Evolutionary conservation across 2,888 invertebrate species (phyloP).

Genomic region (Tinea semifulvella): DNA sequence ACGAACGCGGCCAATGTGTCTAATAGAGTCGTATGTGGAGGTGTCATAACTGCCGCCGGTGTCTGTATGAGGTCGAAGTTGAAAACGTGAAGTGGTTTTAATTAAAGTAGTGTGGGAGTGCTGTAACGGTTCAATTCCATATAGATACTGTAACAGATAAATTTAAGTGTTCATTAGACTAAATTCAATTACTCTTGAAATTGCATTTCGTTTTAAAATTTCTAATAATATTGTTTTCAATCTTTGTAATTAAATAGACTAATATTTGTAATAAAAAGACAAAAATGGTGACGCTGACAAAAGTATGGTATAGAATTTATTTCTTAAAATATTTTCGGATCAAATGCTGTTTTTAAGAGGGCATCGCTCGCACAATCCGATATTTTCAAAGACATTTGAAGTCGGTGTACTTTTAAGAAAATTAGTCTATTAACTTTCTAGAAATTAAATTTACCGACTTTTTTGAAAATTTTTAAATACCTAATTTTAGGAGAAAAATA

Average conservation of each 20-base stretch:
- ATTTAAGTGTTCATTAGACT: constrained; percentile 62
- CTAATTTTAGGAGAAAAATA: no score
- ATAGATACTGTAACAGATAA: constrained; percentile 35
- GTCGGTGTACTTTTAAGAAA: no score
- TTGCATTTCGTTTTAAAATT: constrained; percentile 36
- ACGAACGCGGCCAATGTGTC: constrained; percentile 44
- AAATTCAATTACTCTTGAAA: constrained; percentile 3
- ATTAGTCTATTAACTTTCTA: no score
- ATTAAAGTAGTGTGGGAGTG: constrained; percentile 35
- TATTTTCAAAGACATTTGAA: no score
- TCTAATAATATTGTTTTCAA: constrained; percentile 48
- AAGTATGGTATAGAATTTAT: no score
- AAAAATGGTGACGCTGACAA: constrained; percentile 22
- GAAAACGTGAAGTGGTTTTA: constrained; percentile 41
- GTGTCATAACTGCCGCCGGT: no score
- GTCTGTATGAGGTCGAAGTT: constrained; percentile 63
- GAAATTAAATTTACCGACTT: no score
- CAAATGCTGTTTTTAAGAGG: no score
- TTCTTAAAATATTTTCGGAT: no score
- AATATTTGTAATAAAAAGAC: constrained; percentile 41
- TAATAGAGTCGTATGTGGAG: no score
- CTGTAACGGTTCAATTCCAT: constrained; percentile 53
- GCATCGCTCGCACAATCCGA: no score
- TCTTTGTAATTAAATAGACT: constrained; percentile 45
- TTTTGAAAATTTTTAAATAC: no score